Conservation (phyloP, 1,140 invertebrate genomes). For the Asobara japonica region DNA sequence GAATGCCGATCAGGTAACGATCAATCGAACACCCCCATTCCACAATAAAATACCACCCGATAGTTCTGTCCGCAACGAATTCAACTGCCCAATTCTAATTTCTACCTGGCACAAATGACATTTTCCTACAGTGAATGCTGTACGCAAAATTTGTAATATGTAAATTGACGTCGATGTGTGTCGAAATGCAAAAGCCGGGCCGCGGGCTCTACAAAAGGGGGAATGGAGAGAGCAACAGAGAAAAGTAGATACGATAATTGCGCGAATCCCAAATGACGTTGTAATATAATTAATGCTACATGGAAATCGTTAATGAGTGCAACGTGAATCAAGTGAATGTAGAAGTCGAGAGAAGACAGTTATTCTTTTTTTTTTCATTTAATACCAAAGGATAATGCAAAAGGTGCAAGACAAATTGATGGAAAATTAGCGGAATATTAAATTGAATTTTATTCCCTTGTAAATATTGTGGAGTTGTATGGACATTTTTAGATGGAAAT, state of each 20-base stretch:
- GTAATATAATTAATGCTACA: slow-evolving; percentile 36
- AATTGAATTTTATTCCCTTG: slow-evolving; percentile 1
- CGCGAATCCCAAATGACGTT: slow-evolving; percentile 29
- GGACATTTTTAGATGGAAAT: background rate
- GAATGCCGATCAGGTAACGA: no score
- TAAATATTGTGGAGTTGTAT: slow-evolving; percentile 7
- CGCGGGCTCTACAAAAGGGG: background rate
- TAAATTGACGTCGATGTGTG: slow-evolving; percentile 24
- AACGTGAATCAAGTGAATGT: slow-evolving; percentile 23
- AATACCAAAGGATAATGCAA: slow-evolving; percentile 18
- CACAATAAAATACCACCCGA: no score
- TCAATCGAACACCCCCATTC: no score
- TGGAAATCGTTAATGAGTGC: slow-evolving; percentile 30
- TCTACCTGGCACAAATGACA: no score
- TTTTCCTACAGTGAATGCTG: background rate
- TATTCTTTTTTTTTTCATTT: slow-evolving; percentile 20
- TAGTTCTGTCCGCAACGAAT: no score
- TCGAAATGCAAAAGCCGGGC: slow-evolving; percentile 23
- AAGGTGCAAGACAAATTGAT: slow-evolving; percentile 13
- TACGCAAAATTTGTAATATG: slow-evolving; percentile 29
- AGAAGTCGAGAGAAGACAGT: background rate
- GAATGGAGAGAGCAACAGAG: slow-evolving; percentile 6
- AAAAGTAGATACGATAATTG: slow-evolving; percentile 28
- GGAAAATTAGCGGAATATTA: slow-evolving; percentile 43
- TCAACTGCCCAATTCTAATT: no score